Percentiles rank a stretch among this genome's conserved stretches.
Evolutionary conservation across 23 tunicate species (phyloP).

Genomic region (Trididemnum clinides): DNA sequence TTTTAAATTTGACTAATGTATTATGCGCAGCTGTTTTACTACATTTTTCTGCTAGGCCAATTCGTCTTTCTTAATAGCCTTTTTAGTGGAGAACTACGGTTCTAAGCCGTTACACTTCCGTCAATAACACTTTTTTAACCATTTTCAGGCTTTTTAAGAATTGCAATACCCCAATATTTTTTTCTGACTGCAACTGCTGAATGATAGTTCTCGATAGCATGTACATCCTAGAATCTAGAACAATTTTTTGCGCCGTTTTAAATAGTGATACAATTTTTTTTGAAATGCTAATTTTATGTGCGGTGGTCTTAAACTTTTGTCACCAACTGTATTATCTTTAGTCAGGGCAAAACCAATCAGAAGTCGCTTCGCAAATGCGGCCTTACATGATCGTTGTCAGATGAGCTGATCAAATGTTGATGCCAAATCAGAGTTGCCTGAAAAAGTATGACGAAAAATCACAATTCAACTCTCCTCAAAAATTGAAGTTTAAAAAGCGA

Average conservation of each 20-base stretch:
- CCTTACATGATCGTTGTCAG: too few species aligned
- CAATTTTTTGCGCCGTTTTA: not conserved
- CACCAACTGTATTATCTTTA: not conserved
- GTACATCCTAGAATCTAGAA: not conserved
- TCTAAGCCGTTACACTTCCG: constrained; percentile 16
- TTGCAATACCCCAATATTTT: not conserved
- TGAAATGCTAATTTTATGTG: not conserved
- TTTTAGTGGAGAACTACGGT: constrained; percentile 20
- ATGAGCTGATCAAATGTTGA: too few species aligned
- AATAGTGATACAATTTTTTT: not conserved
- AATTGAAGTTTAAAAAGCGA: too few species aligned
- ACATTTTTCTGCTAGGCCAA: not conserved
- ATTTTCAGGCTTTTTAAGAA: constrained; percentile 7
- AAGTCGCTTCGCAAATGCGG: too few species aligned
- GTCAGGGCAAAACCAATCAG: too few species aligned
- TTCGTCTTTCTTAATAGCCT: constrained; percentile 18
- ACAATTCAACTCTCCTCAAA: too few species aligned
- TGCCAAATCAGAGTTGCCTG: too few species aligned
- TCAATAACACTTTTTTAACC: constrained; percentile 10
- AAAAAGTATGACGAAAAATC: too few species aligned
- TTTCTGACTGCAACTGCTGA: not conserved
- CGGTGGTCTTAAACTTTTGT: constrained; percentile 11
- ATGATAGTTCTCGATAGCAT: not conserved
- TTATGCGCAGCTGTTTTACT: constrained; percentile 36
- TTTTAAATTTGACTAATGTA: constrained; percentile 17